These are phyloP conservation scores for Hydropsyche betteni DNA, from an alignment of 2,888 invertebrate genomes.

Conservation along the genomic window DNA sequence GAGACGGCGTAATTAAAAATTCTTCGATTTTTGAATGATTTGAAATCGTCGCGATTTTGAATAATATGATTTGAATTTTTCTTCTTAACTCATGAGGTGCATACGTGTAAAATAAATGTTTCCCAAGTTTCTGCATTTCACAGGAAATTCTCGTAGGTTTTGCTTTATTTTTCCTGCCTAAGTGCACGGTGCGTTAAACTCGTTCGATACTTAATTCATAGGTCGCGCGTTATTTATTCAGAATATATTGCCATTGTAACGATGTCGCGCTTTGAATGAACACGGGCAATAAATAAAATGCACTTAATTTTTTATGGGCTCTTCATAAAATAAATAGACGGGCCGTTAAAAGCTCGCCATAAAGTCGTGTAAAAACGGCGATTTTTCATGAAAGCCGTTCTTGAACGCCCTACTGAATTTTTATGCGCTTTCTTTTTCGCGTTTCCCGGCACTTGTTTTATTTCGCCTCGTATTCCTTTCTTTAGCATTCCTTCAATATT, in stretches of 20 bases:
- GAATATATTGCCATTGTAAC: constrained; percentile 12
- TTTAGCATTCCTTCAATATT: too few relatives aligned
- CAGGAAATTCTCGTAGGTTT: not conserved
- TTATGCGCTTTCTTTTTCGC: too few relatives aligned
- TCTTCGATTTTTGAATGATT: not conserved
- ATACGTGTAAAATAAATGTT: too few relatives aligned
- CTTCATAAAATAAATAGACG: constrained; percentile 25
- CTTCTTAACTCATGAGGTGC: too few relatives aligned
- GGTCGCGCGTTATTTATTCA: constrained; percentile 6
- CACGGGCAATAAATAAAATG: constrained; percentile 27
- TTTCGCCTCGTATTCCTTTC: too few relatives aligned
- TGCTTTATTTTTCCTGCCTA: not conserved
- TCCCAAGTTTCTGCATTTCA: not conserved
- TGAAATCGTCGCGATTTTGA: too few relatives aligned
- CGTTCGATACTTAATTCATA: not conserved
- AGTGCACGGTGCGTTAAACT: not conserved
- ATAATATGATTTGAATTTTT: too few relatives aligned
- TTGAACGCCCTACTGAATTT: not conserved
- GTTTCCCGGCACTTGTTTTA: too few relatives aligned
- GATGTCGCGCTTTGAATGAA: constrained; percentile 23
- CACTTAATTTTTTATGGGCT: constrained; percentile 29
- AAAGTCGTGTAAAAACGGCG: constrained; percentile 22
- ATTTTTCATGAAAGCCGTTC: constrained; percentile 12
- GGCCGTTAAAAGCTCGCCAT: constrained; percentile 18
- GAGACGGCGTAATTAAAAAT: constrained; percentile 21